Percentiles rank a stretch among this genome's conserved stretches.
phyloP scores from a whole-genome alignment of 2,888 invertebrate species.

The Drosophila demipolita region DNA sequence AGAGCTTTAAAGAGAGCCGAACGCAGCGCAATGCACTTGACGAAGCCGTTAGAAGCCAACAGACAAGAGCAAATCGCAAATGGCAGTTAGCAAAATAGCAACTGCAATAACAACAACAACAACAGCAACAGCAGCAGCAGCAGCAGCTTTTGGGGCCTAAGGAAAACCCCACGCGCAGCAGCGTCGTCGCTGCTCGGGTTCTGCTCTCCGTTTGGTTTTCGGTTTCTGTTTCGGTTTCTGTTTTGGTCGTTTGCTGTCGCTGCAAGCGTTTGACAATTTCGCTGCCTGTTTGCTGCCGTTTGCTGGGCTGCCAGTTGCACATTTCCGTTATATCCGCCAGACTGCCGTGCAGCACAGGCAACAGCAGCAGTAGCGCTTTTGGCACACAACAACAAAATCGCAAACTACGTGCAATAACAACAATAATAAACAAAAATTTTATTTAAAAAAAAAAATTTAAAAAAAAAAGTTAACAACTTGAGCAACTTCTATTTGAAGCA shows the following conservation, averaged over 20 bases:
- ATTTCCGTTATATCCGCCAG: slow-evolving; percentile 77
- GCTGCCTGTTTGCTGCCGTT: slow-evolving; percentile 59
- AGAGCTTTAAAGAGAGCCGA: slow-evolving; percentile 20
- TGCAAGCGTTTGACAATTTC: slow-evolving; percentile 71
- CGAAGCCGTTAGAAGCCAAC: slow-evolving; percentile 59
- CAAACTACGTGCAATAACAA: slow-evolving; percentile 46
- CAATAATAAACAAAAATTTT: slow-evolving; percentile 9
- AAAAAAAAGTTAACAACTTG: slow-evolving; percentile 18
- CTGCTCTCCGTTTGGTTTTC: slow-evolving; percentile 41
- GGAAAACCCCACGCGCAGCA: slow-evolving; percentile 57
- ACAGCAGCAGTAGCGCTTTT: slow-evolving; percentile 25
- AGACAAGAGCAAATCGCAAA: slow-evolving; percentile 45
- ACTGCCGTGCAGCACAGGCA: slow-evolving; percentile 62
- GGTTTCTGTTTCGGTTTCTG: slow-evolving; percentile 34
- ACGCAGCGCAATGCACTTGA: slow-evolving; percentile 47
- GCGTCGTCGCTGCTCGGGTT: slow-evolving; percentile 46
- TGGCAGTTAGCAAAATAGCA: slow-evolving; percentile 54
- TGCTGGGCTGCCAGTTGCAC: slow-evolving; percentile 72
- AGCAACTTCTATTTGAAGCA: slow-evolving; percentile 38
- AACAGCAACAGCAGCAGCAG: slow-evolving; percentile 24
- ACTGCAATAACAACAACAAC: slow-evolving; percentile 14
- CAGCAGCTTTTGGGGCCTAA: slow-evolving; percentile 51
- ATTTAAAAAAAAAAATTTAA: background rate
- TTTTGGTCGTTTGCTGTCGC: slow-evolving; percentile 44
- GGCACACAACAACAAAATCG: slow-evolving; percentile 18